phyloP scores from a whole-genome alignment of 2,888 invertebrate species.

The Diaprepes abbreviatus region DNA sequence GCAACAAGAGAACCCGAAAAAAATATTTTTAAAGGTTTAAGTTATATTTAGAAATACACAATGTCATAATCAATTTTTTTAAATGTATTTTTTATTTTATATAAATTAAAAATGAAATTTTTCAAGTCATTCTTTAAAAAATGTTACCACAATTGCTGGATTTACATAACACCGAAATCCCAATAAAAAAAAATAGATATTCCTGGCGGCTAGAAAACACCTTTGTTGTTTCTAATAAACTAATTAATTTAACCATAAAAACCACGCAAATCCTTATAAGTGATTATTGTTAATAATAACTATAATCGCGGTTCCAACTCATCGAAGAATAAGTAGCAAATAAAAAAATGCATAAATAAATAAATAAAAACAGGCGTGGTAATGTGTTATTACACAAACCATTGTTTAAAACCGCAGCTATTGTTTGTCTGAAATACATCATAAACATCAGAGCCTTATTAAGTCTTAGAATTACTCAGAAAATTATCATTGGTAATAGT shows the following conservation, averaged over 20 bases:
- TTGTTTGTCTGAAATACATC: not conserved
- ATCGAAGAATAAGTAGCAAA: not conserved
- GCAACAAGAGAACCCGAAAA: no score
- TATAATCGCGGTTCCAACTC: not conserved
- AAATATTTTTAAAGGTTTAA: no score
- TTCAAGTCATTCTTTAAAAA: no score
- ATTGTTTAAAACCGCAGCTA: conserved; percentile 7
- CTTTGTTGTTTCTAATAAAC: not conserved
- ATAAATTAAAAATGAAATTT: no score
- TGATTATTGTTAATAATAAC: no score
- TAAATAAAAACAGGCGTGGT: not conserved
- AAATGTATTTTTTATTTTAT: no score
- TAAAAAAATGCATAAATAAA: not conserved
- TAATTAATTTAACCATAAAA: not conserved
- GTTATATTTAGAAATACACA: no score
- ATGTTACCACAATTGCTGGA: no score
- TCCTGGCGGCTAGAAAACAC: not conserved
- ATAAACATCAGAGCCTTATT: not conserved
- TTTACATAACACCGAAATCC: not conserved
- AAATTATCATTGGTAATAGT: no score
- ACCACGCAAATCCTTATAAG: not conserved
- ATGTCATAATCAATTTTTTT: no score
- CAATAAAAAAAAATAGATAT: not conserved
- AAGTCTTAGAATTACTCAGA: no score
- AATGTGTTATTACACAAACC: no score